Base-by-base conservation (phyloP, 1,140 invertebrate genomes). In the Patella vulgata region DNA sequence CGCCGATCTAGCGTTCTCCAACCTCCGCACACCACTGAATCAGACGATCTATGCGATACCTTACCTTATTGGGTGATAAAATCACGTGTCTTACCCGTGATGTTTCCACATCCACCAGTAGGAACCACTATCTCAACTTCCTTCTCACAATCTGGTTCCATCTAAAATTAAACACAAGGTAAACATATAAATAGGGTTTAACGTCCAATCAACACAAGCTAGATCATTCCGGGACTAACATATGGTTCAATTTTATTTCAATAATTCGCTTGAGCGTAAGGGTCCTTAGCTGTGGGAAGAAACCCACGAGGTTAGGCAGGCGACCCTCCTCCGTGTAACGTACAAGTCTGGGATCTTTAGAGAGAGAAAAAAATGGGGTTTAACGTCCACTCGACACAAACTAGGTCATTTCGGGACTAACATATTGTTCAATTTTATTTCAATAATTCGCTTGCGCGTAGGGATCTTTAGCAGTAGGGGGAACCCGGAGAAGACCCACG, bases 51-150 rank as follows among this genome's bases (percentile, higher is more conserved):
- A n/a, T n/a, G n/a, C n/a, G n/a, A n/a, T n/a, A n/a, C n/a, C n/a
- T n/a, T n/a, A n/a, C n/a, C n/a, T n/a, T n/a, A n/a, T n/a, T n/a
- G n/a, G n/a, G n/a, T n/a, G n/a, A n/a, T n/a, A n/a, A n/a, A n/a
- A n/a, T n/a, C n/a, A n/a, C n/a, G n/a, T n/a, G n/a, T n/a, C 65
- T 70, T 63, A 83, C 83, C 77, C 44, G 78, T 78, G 5, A 86
- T 54, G 70, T 87, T 86, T 17, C 86, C 86, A 58, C 71, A 84
- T 6, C 74, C 86, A 42, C 86, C 86, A 14, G 86, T 86, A 17
- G 86, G 87, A 12, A 86, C 69, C 11, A 85, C 78, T 36, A 87
- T 72, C 61, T 83, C 76, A 6, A 85, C 74, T 23, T 74, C 68
- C n/a, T 55, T 30, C 27, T 77, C 77, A 71, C 70, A 74, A n/a